Evolutionary conservation across 2,113 vertebrate genomes (phyloP), one percentile per base, ranked within the genome.

Genomic region (Motacilla tschutschensis): DNA sequence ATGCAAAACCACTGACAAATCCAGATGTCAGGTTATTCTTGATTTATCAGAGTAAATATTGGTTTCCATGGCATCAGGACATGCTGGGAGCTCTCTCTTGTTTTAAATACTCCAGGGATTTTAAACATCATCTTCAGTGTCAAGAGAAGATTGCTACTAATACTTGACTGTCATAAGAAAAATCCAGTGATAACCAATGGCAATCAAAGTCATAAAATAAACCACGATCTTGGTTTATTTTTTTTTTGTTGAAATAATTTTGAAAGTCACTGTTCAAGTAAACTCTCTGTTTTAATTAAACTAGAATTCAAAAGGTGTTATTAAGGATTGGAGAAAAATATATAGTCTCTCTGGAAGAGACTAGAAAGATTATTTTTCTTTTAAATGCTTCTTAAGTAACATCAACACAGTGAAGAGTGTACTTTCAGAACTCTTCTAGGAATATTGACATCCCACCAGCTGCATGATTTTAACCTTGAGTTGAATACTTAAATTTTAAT

Each of bases 201-300:
- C 26, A 79, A 85, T 75, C 75, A 66, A 59, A 71, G 14, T 33
- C 81, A 73, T 48, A 64, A 88, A 92, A 83, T 79, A 94, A 93
- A 86, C 21, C 51, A 88, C 74, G 36, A 91, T 69, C 85, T 93
- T 55, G 17, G 59, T 85, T 92, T 73, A 70, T 83, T 93, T 95
- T 54, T 95, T 88, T 88, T 95, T 88, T 88, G 60, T 86, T 93
- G 75, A 94, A 96, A 95, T 63, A 4, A 75, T 63, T 95, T 78
- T 71, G 18, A 88, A 93, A 94, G 76, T 79, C 57, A 73, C 55
- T 83, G n/a, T 82, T 86, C 55, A 81, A 79, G 48, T 87, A 82
- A 88, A 62, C 48, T 92, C 62, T 78, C 54, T 47, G 8, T 73
- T 90, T 90, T 88, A 79, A 81, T 88, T 70, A 82, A 87, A 62